phyloP scores from a whole-genome alignment of 2,113 vertebrate species.

The Sylvietta virens region DNA sequence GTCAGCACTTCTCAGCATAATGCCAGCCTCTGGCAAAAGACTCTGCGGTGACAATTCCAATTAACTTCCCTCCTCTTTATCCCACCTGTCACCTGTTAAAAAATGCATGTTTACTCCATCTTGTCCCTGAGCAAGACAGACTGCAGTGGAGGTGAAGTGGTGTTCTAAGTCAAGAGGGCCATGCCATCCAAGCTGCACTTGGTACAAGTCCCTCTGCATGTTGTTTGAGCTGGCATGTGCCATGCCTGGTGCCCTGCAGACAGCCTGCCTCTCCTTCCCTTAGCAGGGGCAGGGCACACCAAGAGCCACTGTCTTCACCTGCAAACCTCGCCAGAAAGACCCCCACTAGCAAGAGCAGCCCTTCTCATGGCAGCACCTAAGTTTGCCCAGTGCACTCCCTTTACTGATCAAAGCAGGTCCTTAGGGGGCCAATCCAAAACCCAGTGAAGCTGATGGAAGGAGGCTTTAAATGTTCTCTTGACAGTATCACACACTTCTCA shows the following conservation, averaged over 20 bases:
- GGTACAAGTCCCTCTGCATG: neutral
- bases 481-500: neutral
- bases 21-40: neutral
- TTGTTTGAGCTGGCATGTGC: neutral
- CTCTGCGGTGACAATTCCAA: neutral
- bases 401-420: neutral
- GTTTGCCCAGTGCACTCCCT: neutral
- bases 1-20: neutral
- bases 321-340: neutral
- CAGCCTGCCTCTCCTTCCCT: neutral
- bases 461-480: neutral
- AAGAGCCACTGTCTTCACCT: neutral
- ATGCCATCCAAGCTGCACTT: neutral
- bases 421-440: neutral
- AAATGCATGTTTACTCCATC: neutral
- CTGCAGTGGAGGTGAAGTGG: neutral
- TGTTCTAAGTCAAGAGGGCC: neutral
- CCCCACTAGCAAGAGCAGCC: neutral
- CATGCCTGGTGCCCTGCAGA: neutral
- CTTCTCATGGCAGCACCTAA: neutral
- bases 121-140: neutral
- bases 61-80: constrained; percentile 4
- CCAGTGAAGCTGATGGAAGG: neutral
- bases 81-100: neutral
- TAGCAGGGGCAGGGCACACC: neutral